phyloP scores from a whole-genome alignment of 2,888 invertebrate species.

The Thyatira batis region DNA sequence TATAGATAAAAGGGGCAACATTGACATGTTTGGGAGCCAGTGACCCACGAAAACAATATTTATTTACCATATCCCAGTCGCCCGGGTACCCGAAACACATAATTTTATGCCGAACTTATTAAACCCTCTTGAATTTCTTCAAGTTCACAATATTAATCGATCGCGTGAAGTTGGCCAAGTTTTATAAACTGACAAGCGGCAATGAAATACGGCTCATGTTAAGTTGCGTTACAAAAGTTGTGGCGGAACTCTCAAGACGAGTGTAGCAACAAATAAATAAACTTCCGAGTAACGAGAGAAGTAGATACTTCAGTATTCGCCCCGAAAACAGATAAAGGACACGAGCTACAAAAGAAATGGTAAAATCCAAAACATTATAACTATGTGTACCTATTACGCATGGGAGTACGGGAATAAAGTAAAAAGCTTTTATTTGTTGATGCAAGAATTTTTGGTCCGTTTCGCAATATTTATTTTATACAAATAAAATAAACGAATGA shows the following conservation, averaged over 20 bases:
- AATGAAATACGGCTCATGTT: conserved; percentile 44
- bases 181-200: conserved; percentile 51
- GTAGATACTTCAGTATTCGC: neutral
- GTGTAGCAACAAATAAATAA: neutral
- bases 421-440: too few relatives aligned
- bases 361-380: too few relatives aligned
- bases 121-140: conserved; percentile 46
- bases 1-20: neutral
- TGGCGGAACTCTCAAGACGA: neutral
- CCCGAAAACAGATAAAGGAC: neutral
- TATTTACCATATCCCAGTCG: conserved; percentile 35
- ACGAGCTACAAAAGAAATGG: too few relatives aligned
- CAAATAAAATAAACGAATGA: neutral
- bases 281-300: neutral
- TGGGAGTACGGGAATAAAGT: too few relatives aligned
- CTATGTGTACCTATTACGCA: too few relatives aligned
- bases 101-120: conserved; percentile 57
- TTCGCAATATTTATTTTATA: too few relatives aligned
- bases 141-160: conserved; percentile 63
- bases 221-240: conserved; percentile 19
- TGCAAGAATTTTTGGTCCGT: too few relatives aligned
- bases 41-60: conserved; percentile 41
- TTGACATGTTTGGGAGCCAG: neutral
- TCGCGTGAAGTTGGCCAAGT: conserved; percentile 45
- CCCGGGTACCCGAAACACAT: conserved; percentile 32